A percentile compares a stretch with the other conserved stretches of the same genome.
Evolutionary conservation across 2,113 vertebrate genomes (phyloP).

Genomic region (Datnioides undecimradiatus): DNA sequence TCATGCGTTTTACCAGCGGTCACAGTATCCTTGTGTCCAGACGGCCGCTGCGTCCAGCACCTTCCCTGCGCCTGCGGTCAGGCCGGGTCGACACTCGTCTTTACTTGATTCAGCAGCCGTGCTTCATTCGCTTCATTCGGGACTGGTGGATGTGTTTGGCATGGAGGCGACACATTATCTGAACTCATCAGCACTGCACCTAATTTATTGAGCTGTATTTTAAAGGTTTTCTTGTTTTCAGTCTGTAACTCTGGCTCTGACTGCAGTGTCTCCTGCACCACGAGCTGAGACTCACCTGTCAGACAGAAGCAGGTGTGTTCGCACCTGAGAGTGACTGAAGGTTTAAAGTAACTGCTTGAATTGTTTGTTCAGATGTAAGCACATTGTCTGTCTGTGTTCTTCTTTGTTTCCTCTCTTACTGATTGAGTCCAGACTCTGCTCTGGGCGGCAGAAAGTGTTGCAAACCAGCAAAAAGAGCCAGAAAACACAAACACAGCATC

Average conservation of each 20-base stretch:
- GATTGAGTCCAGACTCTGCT: constrained; percentile 3
- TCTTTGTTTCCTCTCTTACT: background rate
- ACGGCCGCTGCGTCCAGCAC: background rate
- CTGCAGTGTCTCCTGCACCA: background rate
- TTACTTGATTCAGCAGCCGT: constrained; percentile 11
- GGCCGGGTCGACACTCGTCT: background rate
- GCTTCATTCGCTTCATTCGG: background rate
- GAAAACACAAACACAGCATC: background rate
- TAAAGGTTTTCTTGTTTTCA: constrained; percentile 5
- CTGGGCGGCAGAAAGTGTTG: background rate
- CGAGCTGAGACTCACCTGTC: background rate
- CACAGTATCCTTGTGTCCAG: constrained; percentile 22
- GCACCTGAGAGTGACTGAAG: background rate
- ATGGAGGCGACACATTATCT: background rate
- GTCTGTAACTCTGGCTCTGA: background rate
- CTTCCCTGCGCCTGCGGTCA: background rate
- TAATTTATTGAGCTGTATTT: constrained; percentile 57
- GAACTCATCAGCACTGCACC: constrained; percentile 22
- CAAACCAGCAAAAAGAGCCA: background rate
- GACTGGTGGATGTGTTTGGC: constrained; percentile 28
- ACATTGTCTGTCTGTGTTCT: background rate
- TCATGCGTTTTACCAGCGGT: no score
- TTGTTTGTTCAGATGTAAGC: constrained; percentile 9
- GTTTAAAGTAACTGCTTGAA: background rate
- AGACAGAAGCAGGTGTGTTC: background rate